Conservation (phyloP, 2,113 vertebrate species). For the Thomomys bottae region DNA sequence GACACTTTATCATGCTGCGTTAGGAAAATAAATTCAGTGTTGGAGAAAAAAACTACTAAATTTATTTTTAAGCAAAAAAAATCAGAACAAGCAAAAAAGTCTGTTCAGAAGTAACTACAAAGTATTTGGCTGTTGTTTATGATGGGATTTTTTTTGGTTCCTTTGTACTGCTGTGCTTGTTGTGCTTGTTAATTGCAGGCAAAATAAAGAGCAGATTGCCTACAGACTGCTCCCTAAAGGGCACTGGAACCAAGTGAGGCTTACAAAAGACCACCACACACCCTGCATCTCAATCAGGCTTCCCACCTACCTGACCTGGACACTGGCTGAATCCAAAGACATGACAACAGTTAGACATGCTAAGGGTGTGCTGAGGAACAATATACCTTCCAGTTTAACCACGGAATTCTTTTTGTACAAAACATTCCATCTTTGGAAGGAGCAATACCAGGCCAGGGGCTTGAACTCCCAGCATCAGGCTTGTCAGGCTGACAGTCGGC, state of each 20-base stretch:
- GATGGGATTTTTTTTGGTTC: neutral
- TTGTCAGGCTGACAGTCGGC: no score
- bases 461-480: no score
- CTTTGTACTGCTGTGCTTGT: slow-evolving; percentile 24
- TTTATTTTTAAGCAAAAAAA: neutral
- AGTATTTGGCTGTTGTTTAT: neutral
- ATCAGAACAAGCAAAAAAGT: neutral
- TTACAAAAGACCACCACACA: neutral
- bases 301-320: neutral
- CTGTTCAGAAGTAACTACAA: neutral
- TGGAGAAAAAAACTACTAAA: neutral
- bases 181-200: neutral
- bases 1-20: neutral
- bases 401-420: neutral
- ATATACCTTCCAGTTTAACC: neutral
- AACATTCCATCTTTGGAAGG: neutral
- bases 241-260: neutral
- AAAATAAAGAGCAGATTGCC: neutral
- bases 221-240: neutral
- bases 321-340: neutral
- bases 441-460: no score
- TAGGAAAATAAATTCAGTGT: neutral
- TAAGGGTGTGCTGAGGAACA: slow-evolving; percentile 29
- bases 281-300: neutral
- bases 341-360: neutral